Conservation (phyloP, 2,797 vertebrate species). For the Neosilurus mollespiculum region DNA sequence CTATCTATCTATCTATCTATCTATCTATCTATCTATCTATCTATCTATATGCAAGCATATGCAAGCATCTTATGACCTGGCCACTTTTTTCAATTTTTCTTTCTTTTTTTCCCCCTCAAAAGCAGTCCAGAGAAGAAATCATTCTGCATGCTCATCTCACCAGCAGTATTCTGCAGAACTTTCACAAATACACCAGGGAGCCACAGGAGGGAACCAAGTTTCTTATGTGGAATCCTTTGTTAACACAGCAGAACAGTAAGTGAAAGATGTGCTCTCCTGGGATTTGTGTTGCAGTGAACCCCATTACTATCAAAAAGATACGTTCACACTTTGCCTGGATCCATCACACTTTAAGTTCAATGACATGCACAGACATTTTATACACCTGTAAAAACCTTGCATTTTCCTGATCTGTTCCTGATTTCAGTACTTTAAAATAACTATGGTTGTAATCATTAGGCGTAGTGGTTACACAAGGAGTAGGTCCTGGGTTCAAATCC, state of each 20-base stretch:
- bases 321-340: background rate
- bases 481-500: too few species aligned
- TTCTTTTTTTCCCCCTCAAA: background rate
- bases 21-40: background rate
- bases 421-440: background rate
- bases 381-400: background rate
- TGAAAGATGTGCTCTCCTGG: conserved; percentile 7
- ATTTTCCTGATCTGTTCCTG: background rate
- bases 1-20: background rate
- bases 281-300: conserved; percentile 1
- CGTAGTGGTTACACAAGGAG: too few species aligned
- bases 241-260: conserved; percentile 18
- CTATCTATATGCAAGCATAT: too few species aligned
- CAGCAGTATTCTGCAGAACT: background rate
- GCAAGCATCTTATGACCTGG: background rate
- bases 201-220: conserved; percentile 19
- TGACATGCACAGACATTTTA: background rate
- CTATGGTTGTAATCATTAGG: too few species aligned
- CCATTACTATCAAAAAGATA: conserved; percentile 15
- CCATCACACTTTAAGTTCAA: background rate
- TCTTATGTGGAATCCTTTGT: conserved; percentile 29
- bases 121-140: background rate
- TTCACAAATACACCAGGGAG: conserved; percentile 30
- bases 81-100: background rate
- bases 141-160: background rate